Base-by-base conservation (phyloP, 2,797 vertebrate genomes). In the Coreius guichenoti region DNA sequence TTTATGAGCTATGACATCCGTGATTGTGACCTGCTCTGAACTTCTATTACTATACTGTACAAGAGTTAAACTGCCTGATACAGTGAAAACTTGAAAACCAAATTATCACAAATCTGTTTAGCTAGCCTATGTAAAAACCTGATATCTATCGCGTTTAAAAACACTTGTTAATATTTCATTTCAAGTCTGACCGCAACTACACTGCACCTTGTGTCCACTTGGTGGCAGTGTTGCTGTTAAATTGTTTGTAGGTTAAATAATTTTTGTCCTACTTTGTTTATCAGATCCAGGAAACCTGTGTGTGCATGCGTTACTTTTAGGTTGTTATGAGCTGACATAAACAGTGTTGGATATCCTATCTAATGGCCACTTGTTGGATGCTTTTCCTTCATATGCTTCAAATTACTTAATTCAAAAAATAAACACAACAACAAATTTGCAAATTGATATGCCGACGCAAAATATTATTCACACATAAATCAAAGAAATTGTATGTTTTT, bases 171-270 rank as follows among this genome's bases (percentile, higher is more conserved):
- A 8, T 1, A 12, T 43, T 17, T 58, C 17, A 11, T 58, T 43
- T 47, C 1, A 45, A 21, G 51, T 14, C 23, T 58, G 11, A 8
- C 23, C 0, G 23, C 19, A 45, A 74, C 31, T 21, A 63, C 56
- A 49, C 63, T 54, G 54, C 49, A 21, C 17, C 4, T 51, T 36
- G 17, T 45, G 81, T 63, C 73, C 88, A 89, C 88, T 72, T 89
- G 86, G 69, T 83, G 86, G 84, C 86, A 86, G 69, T 87, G 69
- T 84, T 87, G 86, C 26, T 61, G 23, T 75, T 39, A 31, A 11
- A 49, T 58, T 58, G 26, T 16, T 29, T 63, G 16, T 23, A 45
- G 2, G 49, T 58, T 5, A 31, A 47, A 31, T 80, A 43, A 31
- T 67, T 23, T 49, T 49, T 79, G 23, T 21, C 23, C 19, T 29